Evolutionary conservation across 2,113 vertebrate species (phyloP).

Genomic region (cattle (Bos taurus)): DNA sequence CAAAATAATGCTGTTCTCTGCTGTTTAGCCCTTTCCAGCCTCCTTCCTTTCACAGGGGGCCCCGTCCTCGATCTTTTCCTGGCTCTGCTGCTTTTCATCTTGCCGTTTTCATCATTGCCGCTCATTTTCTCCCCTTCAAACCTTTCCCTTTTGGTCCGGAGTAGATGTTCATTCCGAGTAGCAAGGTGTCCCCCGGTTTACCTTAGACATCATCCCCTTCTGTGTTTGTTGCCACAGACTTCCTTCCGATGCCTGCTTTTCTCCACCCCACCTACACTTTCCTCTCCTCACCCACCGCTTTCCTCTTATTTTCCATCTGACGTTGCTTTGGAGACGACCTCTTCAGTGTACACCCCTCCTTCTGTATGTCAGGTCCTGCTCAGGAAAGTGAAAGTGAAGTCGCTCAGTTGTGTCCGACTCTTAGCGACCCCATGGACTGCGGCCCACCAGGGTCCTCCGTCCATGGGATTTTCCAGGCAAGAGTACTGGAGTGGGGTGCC

Average conservation of each 20-base stretch:
- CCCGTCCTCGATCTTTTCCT: not conserved
- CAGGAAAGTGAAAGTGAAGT: not conserved
- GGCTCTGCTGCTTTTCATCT: not conserved
- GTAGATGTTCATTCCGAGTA: not conserved
- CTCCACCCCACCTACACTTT: rapidly evolving
- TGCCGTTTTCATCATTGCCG: no score
- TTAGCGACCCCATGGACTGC: not conserved
- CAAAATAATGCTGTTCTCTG: not conserved
- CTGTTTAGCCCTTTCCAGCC: not conserved
- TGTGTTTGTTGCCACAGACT: not conserved
- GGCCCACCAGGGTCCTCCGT: rapidly evolving
- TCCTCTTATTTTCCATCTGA: not conserved
- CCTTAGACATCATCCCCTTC: not conserved
- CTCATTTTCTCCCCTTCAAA: not conserved
- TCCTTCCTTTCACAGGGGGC: not conserved
- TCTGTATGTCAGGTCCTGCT: not conserved
- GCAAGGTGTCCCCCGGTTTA: not conserved
- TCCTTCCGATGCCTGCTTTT: not conserved
- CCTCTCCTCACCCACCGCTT: not conserved
- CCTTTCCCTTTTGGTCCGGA: not conserved
- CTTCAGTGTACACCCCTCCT: rapidly evolving
- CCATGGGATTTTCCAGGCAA: not conserved
- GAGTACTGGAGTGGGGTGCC: not conserved
- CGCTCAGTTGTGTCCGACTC: not conserved
- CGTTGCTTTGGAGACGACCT: not conserved